phyloP scores from a whole-genome alignment of 2,888 invertebrate species.

The Enchytraeus crypticus region DNA sequence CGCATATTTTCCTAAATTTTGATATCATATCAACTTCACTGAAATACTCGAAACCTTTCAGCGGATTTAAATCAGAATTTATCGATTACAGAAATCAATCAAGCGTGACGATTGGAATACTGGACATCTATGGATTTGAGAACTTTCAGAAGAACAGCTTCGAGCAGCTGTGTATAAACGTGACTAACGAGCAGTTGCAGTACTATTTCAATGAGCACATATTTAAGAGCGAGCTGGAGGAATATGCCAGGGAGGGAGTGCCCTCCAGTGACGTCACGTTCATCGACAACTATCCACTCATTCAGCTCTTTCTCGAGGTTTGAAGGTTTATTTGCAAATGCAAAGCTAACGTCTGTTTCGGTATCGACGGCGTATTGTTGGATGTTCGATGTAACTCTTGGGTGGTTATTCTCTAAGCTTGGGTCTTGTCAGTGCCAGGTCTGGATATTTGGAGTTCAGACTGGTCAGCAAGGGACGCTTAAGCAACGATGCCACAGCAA shows the following conservation, averaged over 20 bases:
- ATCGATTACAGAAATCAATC: too few species aligned
- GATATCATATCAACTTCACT: too few species aligned
- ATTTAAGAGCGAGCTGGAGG: conserved; percentile 39
- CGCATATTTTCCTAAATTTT: too few species aligned
- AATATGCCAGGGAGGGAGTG: conserved; percentile 40
- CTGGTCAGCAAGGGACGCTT: too few species aligned
- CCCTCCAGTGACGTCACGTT: conserved; percentile 34
- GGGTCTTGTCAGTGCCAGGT: too few species aligned
- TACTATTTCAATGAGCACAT: conserved; percentile 43
- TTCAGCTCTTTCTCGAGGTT: conserved; percentile 41
- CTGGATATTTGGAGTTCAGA: too few species aligned
- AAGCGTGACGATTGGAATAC: conserved; percentile 34
- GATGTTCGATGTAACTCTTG: too few species aligned
- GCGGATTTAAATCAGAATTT: too few species aligned
- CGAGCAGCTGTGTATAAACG: conserved; percentile 46
- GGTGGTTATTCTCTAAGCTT: too few species aligned
- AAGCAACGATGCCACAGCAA: too few species aligned
- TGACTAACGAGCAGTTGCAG: conserved; percentile 46
- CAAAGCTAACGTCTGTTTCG: not conserved
- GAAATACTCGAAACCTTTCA: too few species aligned
- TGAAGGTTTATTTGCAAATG: conserved; percentile 1
- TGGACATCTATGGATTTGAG: conserved; percentile 46
- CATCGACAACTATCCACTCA: conserved; percentile 34
- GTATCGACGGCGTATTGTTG: too few species aligned
- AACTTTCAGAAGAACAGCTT: conserved; percentile 42